Conservation (phyloP, 2,888 invertebrate species). For the Mechanitis messenoides region DNA sequence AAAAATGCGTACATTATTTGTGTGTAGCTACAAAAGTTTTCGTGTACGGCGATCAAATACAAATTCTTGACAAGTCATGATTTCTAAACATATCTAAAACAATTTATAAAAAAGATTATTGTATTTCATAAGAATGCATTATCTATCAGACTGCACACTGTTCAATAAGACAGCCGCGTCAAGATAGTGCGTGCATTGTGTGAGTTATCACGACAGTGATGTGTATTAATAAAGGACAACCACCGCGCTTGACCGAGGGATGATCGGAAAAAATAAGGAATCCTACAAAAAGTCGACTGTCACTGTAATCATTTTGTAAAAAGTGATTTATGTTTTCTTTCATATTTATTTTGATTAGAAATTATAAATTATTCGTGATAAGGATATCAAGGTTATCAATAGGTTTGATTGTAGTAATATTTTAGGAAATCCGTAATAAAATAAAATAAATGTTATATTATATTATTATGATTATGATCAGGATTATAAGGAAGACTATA, state of each 20-base stretch:
- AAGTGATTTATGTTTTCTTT: background rate
- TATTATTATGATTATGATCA: too few species aligned
- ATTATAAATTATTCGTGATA: background rate
- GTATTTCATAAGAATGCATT: constrained; percentile 8
- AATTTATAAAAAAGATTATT: too few species aligned
- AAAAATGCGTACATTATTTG: too few species aligned
- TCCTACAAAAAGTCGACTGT: constrained; percentile 8
- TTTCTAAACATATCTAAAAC: background rate
- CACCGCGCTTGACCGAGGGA: constrained; percentile 50
- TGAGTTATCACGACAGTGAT: constrained; percentile 68
- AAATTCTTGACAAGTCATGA: too few species aligned
- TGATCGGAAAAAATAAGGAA: constrained; percentile 35
- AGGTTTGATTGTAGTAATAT: too few species aligned
- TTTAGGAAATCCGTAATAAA: too few species aligned
- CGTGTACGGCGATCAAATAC: too few species aligned
- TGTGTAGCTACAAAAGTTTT: too few species aligned
- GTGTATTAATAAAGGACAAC: constrained; percentile 71
- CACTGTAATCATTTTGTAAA: background rate
- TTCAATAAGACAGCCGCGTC: constrained; percentile 55
- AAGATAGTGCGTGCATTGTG: constrained; percentile 50
- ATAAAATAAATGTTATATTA: too few species aligned
- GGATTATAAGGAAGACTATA: too few species aligned
- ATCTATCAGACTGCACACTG: constrained; percentile 18
- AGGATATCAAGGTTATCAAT: background rate
- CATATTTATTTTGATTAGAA: background rate